Percentiles rank a stretch among this genome's conserved stretches.
phyloP scores from a whole-genome alignment of 2,888 invertebrate genomes.

The Brenthis ino region DNA sequence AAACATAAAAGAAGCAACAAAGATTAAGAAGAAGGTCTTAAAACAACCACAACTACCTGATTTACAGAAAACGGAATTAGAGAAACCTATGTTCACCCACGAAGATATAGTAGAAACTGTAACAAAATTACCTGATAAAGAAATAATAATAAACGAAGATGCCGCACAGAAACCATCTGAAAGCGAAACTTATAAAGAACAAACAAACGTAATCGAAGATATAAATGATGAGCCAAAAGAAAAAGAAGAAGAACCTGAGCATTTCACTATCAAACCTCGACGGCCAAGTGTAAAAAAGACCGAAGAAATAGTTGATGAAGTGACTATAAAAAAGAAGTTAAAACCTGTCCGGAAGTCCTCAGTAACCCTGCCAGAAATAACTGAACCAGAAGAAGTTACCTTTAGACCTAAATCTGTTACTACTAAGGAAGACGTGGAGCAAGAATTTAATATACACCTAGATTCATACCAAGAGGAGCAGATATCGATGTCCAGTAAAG shows the following conservation, averaged over 20 bases:
- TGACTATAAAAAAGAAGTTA: constrained; percentile 89
- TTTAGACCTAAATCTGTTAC: constrained; percentile 89
- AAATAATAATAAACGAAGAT: constrained; percentile 39
- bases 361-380: constrained; percentile 86
- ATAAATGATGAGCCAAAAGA: not conserved
- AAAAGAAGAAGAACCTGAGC: constrained; percentile 63
- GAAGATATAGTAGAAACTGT: constrained; percentile 71
- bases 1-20: constrained; percentile 86
- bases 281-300: constrained; percentile 71
- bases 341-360: constrained; percentile 85
- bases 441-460: constrained; percentile 93
- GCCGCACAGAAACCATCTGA: constrained; percentile 8
- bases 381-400: constrained; percentile 89
- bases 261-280: constrained; percentile 69
- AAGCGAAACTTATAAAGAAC: not conserved
- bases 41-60: constrained; percentile 82
- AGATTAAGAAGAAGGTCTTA: constrained; percentile 82
- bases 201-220: constrained; percentile 38
- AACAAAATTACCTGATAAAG: constrained; percentile 43
- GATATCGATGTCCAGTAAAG: constrained; percentile 92
- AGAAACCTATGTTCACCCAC: constrained; percentile 79
- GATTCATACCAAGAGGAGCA: constrained; percentile 94
- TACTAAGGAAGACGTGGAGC: constrained; percentile 93
- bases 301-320: constrained; percentile 81
- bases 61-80: constrained; percentile 79